A percentile compares a stretch with the other conserved stretches of the same genome.
These are phyloP conservation scores for Platyscapa corneri DNA, from an alignment of 1,140 invertebrate genomes.

Conservation along the genomic window DNA sequence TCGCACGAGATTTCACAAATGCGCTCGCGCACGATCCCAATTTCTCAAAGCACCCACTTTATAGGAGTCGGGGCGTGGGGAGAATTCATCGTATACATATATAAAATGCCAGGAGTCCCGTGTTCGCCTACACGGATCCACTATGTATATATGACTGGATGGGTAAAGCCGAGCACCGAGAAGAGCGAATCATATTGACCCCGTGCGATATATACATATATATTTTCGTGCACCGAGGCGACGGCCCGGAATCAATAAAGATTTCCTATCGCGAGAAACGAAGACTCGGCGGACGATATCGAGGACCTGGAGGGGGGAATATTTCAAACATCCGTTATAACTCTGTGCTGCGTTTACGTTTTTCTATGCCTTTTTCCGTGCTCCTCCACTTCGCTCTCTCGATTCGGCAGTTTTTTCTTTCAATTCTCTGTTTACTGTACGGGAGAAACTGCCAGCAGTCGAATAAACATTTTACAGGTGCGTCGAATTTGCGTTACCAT, in stretches of 20 bases:
- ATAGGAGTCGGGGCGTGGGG: neutral
- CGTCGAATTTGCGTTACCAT: neutral
- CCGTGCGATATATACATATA: neutral
- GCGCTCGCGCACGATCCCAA: constrained; percentile 30
- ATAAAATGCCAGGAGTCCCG: neutral
- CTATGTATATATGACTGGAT: constrained; percentile 15
- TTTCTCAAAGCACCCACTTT: constrained; percentile 34
- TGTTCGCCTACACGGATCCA: constrained; percentile 16
- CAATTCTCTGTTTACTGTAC: constrained; percentile 21
- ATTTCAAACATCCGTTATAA: constrained; percentile 63
- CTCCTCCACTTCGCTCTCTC: constrained; percentile 1
- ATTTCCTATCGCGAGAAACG: constrained; percentile 60
- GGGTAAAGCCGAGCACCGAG: neutral
- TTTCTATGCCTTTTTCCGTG: neutral
- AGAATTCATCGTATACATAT: constrained; percentile 5
- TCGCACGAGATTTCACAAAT: constrained; percentile 38
- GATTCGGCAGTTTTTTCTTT: constrained; percentile 16
- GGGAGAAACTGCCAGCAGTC: neutral
- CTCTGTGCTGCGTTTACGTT: constrained; percentile 19
- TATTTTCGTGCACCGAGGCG: constrained; percentile 25
- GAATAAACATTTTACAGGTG: neutral
- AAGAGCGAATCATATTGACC: constrained; percentile 63
- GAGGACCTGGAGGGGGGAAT: constrained; percentile 54
- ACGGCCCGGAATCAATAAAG: constrained; percentile 66
- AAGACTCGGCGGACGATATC: neutral